Base-by-base conservation (phyloP, 2,113 vertebrate species). In the Channa argus region DNA sequence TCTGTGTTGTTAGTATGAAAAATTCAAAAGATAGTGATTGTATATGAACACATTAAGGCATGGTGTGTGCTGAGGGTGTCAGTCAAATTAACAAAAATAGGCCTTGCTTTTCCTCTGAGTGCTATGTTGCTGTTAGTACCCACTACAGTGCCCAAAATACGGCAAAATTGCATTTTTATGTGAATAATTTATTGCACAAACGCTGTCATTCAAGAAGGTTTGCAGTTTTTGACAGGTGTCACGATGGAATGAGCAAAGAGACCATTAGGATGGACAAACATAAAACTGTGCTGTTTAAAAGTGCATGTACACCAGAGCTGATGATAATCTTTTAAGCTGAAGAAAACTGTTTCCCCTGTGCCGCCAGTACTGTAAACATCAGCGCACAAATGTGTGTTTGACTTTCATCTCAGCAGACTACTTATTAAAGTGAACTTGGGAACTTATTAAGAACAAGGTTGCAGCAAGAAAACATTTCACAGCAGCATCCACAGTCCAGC, bases 151-250 rank as follows among this genome's bases (percentile, higher is more conserved):
- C 8, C 38, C 37, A 8, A 80, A 71, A 74, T 12, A 51, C 41
- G 37, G 33, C 51, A 39, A 65, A 56, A 68, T 5, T 2, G 14
- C 4, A n/a, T 47, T 76, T 82, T 71, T 11, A 11, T 6, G 44
- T 80, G 15, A 80, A 88, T 80, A 58, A 76, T 86, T 67, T 55
- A 84, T 60, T 24, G 37, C 39, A 51, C 44, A 69, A 62, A 11
- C 0, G 33, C 63, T 54, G 67, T 52, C 69, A 83, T 56, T 82
- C 67, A 77, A 44, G 5, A 73, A 71, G 43, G 56, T 63, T 63
- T 84, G 61, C 50, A 78, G 60, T 59, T 77, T 86, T 77, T 63
- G 61, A 78, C 7, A 45, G 60, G 70, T 80, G 59, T 56, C 74
- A 47, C 1, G 2, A 12, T 8, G 10, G 63, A 58, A 58, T 63